Evolutionary conservation across 2,888 invertebrate genomes (phyloP).

Genomic region (Leistus spinibarbis): DNA sequence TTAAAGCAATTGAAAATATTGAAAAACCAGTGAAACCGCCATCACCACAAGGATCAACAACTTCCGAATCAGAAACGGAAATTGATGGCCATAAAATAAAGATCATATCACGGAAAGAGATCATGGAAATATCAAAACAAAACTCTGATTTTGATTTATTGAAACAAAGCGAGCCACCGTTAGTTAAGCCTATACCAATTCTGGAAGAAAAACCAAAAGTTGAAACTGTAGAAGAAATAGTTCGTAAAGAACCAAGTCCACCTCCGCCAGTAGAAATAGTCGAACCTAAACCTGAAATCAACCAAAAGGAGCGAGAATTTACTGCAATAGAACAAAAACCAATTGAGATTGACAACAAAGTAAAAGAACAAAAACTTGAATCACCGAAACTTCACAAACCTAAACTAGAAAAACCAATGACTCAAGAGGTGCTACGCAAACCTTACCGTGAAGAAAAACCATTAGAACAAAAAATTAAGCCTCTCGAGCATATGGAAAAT

Average conservation of each 20-base stretch:
- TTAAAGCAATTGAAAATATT: slow-evolving; percentile 41
- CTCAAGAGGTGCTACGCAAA: slow-evolving; percentile 43
- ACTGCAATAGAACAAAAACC: slow-evolving; percentile 35
- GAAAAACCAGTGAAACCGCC: slow-evolving; percentile 39
- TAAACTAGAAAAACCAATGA: slow-evolving; percentile 43
- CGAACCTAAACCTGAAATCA: slow-evolving; percentile 12
- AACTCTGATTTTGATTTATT: slow-evolving; percentile 41
- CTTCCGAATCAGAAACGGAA: slow-evolving; percentile 58
- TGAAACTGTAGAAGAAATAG: slow-evolving; percentile 18
- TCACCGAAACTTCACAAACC: slow-evolving; percentile 57
- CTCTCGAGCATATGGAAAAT: slow-evolving; percentile 51
- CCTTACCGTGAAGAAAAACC: slow-evolving; percentile 46
- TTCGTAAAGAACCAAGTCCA: slow-evolving; percentile 16
- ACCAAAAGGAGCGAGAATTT: slow-evolving; percentile 21
- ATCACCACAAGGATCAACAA: slow-evolving; percentile 50
- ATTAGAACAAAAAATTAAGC: slow-evolving; percentile 47
- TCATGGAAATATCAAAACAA: slow-evolving; percentile 49
- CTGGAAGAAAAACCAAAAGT: slow-evolving; percentile 40
- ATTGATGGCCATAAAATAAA: slow-evolving; percentile 58
- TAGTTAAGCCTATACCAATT: slow-evolving; percentile 12
- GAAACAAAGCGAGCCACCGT: slow-evolving; percentile 40
- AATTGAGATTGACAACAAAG: slow-evolving; percentile 15
- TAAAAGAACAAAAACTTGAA: slow-evolving; percentile 48
- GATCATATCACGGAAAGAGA: slow-evolving; percentile 55
- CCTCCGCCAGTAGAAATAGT: slow-evolving; percentile 11